Conservation (phyloP, 2,797 vertebrate genomes). For the Sebastes steindachneri region DNA sequence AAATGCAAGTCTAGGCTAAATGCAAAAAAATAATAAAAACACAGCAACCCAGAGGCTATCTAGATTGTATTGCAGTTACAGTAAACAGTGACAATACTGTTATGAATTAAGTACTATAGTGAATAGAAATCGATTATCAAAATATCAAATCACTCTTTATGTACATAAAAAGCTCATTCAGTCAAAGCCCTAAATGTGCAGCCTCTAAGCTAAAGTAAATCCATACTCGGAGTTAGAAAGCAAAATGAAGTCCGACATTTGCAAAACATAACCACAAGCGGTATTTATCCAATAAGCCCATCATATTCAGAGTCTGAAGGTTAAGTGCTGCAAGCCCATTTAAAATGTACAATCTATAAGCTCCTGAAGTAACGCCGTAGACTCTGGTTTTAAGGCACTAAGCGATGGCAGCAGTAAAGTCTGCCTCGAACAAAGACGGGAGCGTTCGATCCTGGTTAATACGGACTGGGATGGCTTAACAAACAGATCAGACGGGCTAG, state of each 20-base stretch:
- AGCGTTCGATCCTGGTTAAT: slow-evolving; percentile 82
- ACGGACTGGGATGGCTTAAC: slow-evolving; percentile 92
- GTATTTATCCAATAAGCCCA: slow-evolving; percentile 42
- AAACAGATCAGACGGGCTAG: slow-evolving; percentile 89
- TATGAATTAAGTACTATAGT: slow-evolving; percentile 87
- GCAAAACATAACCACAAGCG: slow-evolving; percentile 38
- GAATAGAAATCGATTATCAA: slow-evolving; percentile 93
- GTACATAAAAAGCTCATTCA: slow-evolving; percentile 91
- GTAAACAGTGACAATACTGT: slow-evolving; percentile 94
- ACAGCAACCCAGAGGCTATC: slow-evolving; percentile 88
- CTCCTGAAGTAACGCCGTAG: slow-evolving; percentile 86
- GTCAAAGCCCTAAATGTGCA: slow-evolving; percentile 83
- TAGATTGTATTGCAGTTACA: slow-evolving; percentile 95
- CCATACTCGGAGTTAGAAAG: slow-evolving; percentile 66
- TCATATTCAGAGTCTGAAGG: slow-evolving; percentile 78
- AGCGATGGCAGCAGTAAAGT: slow-evolving; percentile 87
- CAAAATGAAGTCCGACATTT: slow-evolving; percentile 54
- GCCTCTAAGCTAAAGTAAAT: slow-evolving; percentile 77
- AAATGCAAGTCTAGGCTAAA: slow-evolving; percentile 81
- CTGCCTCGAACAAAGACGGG: slow-evolving; percentile 79
- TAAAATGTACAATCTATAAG: slow-evolving; percentile 83
- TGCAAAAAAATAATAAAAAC: slow-evolving; percentile 82
- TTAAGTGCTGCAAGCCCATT: slow-evolving; percentile 95
- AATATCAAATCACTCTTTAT: slow-evolving; percentile 90
- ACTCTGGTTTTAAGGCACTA: slow-evolving; percentile 94